Evolutionary conservation across 1,140 invertebrate species (phyloP).

Genomic region (Eubasilissa regina): DNA sequence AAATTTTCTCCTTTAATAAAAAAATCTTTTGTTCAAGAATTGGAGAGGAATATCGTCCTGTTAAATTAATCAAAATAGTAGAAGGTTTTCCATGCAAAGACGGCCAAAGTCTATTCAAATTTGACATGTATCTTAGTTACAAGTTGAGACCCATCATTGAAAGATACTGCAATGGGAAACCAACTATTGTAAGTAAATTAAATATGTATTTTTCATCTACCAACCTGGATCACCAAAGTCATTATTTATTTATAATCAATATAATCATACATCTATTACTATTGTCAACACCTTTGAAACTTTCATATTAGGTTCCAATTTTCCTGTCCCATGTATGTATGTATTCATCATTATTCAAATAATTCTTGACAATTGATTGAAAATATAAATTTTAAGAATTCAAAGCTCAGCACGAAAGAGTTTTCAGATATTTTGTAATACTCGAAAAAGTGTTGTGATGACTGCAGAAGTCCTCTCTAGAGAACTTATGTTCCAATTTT

Average conservation of each 20-base stretch:
- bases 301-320: too few relatives aligned
- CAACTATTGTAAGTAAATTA: conserved; percentile 76
- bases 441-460: conserved; percentile 81
- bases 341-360: too few relatives aligned
- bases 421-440: conserved; percentile 82
- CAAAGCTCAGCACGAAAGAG: not conserved
- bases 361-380: too few relatives aligned
- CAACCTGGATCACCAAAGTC: too few relatives aligned
- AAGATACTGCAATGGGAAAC: conserved; percentile 81
- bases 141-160: conserved; percentile 80
- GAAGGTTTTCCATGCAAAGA: conserved; percentile 76
- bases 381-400: too few relatives aligned
- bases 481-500: conserved; percentile 74
- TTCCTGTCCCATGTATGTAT: too few relatives aligned
- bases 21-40: conserved; percentile 70
- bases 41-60: conserved; percentile 81
- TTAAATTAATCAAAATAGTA: conserved; percentile 81
- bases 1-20: too few relatives aligned
- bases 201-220: not conserved
- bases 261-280: too few relatives aligned
- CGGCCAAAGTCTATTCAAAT: conserved; percentile 77
- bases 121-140: conserved; percentile 84
- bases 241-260: too few relatives aligned
- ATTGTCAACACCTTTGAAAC: too few relatives aligned
- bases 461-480: conserved; percentile 77